Base-by-base conservation (phyloP, 2,797 vertebrate genomes). In the Dendrocincla fuliginosa region DNA sequence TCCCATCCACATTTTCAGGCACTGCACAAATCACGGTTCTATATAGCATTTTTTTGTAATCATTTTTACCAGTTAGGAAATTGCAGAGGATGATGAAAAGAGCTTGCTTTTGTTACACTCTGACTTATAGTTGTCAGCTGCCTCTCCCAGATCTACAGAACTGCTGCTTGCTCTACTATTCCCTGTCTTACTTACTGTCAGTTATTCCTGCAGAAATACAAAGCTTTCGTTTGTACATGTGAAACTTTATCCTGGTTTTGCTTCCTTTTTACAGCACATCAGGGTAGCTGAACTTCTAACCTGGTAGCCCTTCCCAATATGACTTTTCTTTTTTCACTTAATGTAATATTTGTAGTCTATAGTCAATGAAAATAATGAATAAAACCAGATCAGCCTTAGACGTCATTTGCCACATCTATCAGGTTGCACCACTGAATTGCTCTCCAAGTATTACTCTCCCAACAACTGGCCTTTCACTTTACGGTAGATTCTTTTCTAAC, bases 1-100 rank as follows among this genome's bases (percentile, higher is more conserved):
- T 61, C 28, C 12, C 22, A 27, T 67, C 23, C 32, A 63, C 0
- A 0, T 37, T 41, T 73, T 41, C 79, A 84, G 11, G 8, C 42
- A 73, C 39, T 47, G 16, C 27, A 78, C 7, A 84, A 65, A 78
- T 55, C 46, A 59, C 0, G 0, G 37, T 46, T 84, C 42, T 70
- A 46, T 19, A 30, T 13, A 56, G 1, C 3, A 42, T 2, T 9
- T 37, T 77, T 81, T 79, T 25, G 6, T 47, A 61, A 63, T 37
- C 2, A 27, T 82, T 87, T 87, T 77, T 73, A 30, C 49, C 23
- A 87, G 13, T 25, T 55, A 68, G 20, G 25, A 71, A 78, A 84
- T 68, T 30, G 61, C 67, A 71, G 17, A 39, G 18, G 70, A 33
- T 50, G 28, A 11, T 64, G 39, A 61, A 79, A 89, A 76, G 9